Base-by-base conservation (phyloP, 2,888 invertebrate genomes). In the Lordiphosa fenestrarum region DNA sequence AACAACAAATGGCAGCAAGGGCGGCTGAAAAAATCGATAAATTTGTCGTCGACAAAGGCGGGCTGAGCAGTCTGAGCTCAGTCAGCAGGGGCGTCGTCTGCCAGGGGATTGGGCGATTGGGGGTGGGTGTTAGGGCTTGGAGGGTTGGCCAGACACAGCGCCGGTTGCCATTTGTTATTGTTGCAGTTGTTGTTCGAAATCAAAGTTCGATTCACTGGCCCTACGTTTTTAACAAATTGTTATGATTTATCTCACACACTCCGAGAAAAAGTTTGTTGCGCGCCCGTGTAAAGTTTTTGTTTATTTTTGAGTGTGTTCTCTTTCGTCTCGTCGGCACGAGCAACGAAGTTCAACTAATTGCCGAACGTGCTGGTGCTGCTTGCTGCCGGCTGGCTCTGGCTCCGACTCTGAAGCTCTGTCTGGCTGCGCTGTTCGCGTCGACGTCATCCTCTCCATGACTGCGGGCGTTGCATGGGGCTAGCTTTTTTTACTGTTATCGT, bases 341-440 rank as follows among this genome's bases (percentile, higher is more conserved):
- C 66, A 77, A 82, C 73, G 76, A 85, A 85, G 76, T 80, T 71
- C 69, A 82, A 82, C 84, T 82, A 78, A 82, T 70, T 81, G 70
- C 80, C 83, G 76, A 81, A 65, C 74, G 55, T 49, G 55, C 55
- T 25, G 23, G 9, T 23, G 25, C 46, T 19, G 61, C 25, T 7
- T 36, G 42, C 23, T 42, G 44, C 33, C 44, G 58, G 39, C 15
- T 15, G 15, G 15, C 15, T 15, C 15, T 23, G 49, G 36, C 37
- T 48, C 7, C 25, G 66, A 54, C 57, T 23, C 50, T 30, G 46
- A 49, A 35, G 19, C 48, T 51, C 46, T 35, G 59, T 38, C 33
- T n/a, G 25, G 35, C 23, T 69, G 38, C 58, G 55, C 62, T 49
- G 33, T 41, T 60, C 47, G 25, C 23, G 58, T 51, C 57, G 54